phyloP scores from a whole-genome alignment of 1,140 invertebrate genomes.

The Drosophila serrata region DNA sequence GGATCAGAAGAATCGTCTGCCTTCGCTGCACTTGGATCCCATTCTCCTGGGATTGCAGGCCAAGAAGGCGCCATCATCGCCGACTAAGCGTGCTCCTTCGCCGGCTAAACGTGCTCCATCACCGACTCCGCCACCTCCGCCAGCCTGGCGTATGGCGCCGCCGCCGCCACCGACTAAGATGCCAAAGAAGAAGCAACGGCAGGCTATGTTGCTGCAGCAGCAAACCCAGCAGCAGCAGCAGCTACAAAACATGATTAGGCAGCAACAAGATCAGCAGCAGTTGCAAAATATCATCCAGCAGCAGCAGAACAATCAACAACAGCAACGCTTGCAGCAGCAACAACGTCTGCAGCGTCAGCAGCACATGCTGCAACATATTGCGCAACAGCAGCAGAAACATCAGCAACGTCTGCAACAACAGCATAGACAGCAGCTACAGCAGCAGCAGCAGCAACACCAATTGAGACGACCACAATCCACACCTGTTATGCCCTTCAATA shows the following conservation, averaged over 20 bases:
- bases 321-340: conserved; percentile 11
- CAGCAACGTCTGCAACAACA: conserved; percentile 6
- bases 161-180: conserved; percentile 32
- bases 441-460: conserved; percentile 8
- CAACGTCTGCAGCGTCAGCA: conserved; percentile 7
- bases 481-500: conserved; percentile 52
- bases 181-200: conserved; percentile 23
- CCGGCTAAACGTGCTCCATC: conserved; percentile 20
- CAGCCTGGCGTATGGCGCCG: conserved; percentile 40
- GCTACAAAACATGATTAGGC: conserved; percentile 17
- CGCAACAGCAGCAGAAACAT: background rate
- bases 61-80: conserved; percentile 21
- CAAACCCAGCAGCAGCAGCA: conserved; percentile 9
- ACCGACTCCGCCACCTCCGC: conserved; percentile 39
- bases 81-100: conserved; percentile 20
- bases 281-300: conserved; percentile 12
- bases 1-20: conserved; percentile 66
- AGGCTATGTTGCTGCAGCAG: conserved; percentile 2
- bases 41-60: conserved; percentile 58
- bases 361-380: conserved; percentile 7
- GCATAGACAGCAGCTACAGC: no score
- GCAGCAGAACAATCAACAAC: conserved; percentile 1
- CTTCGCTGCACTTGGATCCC: conserved; percentile 61
- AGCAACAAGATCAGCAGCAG: conserved; percentile 36
- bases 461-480: conserved; percentile 17